Evolutionary conservation across 2,797 vertebrate genomes (phyloP), one percentile per base, ranked within the genome.

Genomic region (Halcyon chelicuti): DNA sequence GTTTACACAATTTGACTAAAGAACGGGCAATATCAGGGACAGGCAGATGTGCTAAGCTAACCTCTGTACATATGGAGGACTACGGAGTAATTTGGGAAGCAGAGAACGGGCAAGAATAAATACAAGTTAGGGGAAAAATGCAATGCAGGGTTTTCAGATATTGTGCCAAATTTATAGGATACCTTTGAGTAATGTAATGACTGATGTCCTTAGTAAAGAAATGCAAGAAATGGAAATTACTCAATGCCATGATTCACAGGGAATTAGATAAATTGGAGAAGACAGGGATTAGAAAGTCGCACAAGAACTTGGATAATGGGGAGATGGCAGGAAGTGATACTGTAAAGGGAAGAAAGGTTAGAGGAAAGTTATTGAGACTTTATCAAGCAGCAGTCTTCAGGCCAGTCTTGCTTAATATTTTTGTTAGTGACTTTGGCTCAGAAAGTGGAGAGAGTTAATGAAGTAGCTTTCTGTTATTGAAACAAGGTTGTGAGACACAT

Each of bases 401-500:
- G 68, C 66, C 22, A 70, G 12, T 87, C 70, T 80, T 37, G 6
- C 68, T 60, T 61, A 81, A 42, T 92, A 62, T 73, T 74, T 92
- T 79, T 58, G 40, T 88, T 74, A 71, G 47, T 67, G 78, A 51
- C 54, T 74, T 78, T 71, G 65, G 49, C 75, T 89, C 46, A 85
- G 77, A 66, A 85, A 66, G 35, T 9, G 52, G 63, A 77, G 74
- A 37, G 33, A 90, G 67, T 82, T 71, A 89, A 82, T 93, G 74
- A 86, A 90, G 71, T 66, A 63, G 25, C 31, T 70, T 95, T 85
- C 71, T 93, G 81, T 46, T 79, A 65, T 62, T 84, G 77, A 90
- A 39, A 87, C 22, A 33, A 79, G 92, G 35, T 63, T 84, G 62
- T 85, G 51, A 87, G 80, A 66, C 44, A 61, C 31, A 46, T 81